Base-by-base conservation (phyloP, 2,888 invertebrate genomes). In the Epirrita christyi region DNA sequence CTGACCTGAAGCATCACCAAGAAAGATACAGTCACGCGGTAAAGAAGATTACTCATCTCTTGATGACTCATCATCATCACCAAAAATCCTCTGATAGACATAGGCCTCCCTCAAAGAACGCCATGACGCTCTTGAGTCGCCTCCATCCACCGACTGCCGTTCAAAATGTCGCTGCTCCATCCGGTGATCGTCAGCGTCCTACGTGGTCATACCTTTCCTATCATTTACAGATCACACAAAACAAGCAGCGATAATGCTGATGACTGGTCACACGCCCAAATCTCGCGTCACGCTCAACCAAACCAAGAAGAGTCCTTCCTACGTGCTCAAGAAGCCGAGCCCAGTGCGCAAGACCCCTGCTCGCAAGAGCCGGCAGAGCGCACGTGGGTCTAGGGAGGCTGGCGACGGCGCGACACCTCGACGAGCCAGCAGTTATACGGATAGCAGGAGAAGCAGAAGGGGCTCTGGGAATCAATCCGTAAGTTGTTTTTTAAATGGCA, bases 191-290 rank as follows among this genome's bases (percentile, higher is more conserved):
- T 21, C 21, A 21, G 2, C 21, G 21, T 21, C 4, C 4, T 21
- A 21, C 21, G 4, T 21, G 4, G 4, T 21, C 21, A 29, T 5
- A 1, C 29, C 6, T 29, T 5, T 29, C 4, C 2, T 6, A 29
- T 5, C 8, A 2, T 32, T 45, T 0, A 21, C 69, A 92, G 92
- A 92, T 67, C 84, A 85, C 67, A 90, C 89, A 4, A 92, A 92
- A 62, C 90, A 84, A 66, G 91, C 88, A 0, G 92, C 92, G 0
- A 75, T 92, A 34, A 81, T 90, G 80, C 67, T 90, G 51, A 87
- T 92, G 85, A 79, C 92, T 8, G 85, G 91, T 0, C 88, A 85
- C 75, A 81, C 85, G 14, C 80, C 85, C 1, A 79, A 76, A 43
- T 53, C 70, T 0, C 75, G 72, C 29, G 47, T 61, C 4, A 60